Base-by-base conservation (phyloP, 2,797 vertebrate genomes). In the Phalanger gymnotis region DNA sequence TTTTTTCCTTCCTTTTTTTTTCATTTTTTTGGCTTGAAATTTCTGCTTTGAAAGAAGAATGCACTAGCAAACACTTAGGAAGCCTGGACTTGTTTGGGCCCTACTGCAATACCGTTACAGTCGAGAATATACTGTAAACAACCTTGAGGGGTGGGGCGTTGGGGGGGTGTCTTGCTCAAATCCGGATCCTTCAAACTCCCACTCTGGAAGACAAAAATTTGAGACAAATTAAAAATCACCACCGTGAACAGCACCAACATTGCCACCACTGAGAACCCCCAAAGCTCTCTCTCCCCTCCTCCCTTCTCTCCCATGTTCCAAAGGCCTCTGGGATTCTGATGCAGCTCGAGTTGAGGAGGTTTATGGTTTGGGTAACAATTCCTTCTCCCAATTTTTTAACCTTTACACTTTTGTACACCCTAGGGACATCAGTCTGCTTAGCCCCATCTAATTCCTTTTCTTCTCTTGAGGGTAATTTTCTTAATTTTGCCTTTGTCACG, bases 121-220 rank as follows among this genome's bases (percentile, higher is more conserved):
- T 99, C 99, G 98, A 99, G 98, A 99, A 99, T 99, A 98, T 99
- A 99, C 98, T 99, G 99, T 98, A 99, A 99, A 99, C 99, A 99
- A 99, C 99, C 99, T 99, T 99, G 99, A 98, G 99, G 99, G 97
- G 99, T 99, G 98, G 99, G 99, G 95, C 99, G 99, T 98, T 99
- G 99, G 97, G 99, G 99, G 90, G 99, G 99, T 98, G 99, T 98
- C 99, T 99, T 99, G 99, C 98, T 99, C 96, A 99, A 98, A 97
- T 99, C 99, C 96, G 99, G 99, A 98, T 99, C 99, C 99, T 99
- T 99, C 96, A 98, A 98, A 91, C 98, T 98, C 98, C 99, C 99
- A 94, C 99, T 99, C 99, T 99, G 99, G 96, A 98, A 98, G 97
- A 98, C 95, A 98, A 98, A 99, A 98, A 98, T 61, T 97, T 96